Evolutionary conservation across 2,113 vertebrate genomes (phyloP).

Genomic region (Odocoileus virginianus): DNA sequence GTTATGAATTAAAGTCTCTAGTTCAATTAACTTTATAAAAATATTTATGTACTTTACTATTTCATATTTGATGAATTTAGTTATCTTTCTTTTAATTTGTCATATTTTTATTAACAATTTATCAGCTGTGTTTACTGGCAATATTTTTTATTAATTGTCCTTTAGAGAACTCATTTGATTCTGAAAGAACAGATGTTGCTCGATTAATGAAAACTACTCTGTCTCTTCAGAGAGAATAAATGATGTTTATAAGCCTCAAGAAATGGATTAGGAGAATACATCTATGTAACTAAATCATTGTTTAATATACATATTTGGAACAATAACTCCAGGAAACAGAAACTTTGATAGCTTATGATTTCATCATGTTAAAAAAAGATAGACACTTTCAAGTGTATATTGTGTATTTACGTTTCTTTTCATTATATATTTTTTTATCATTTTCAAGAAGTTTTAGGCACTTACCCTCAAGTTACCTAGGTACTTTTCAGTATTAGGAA

Average conservation of each 20-base stretch:
- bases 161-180: constrained; percentile 73
- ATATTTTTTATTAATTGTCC: constrained; percentile 77
- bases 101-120: constrained; percentile 67
- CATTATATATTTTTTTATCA: background rate
- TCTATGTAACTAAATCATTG: constrained; percentile 44
- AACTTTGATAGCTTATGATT: background rate
- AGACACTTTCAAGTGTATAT: background rate
- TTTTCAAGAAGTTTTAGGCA: background rate
- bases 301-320: constrained; percentile 26
- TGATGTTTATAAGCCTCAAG: constrained; percentile 59
- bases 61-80: background rate
- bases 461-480: accelerated
- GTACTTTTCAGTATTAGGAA: background rate
- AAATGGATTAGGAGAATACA: constrained; percentile 45
- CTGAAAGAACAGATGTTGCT: constrained; percentile 76
- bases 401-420: background rate
- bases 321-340: background rate
- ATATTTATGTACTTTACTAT: background rate
- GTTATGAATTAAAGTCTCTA: constrained; percentile 30
- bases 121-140: constrained; percentile 66
- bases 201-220: constrained; percentile 69
- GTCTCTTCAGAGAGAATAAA: constrained; percentile 69
- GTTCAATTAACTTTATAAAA: constrained; percentile 12
- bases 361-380: background rate
- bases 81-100: constrained; percentile 37